Evolutionary conservation across 1,140 invertebrate species (phyloP).

Genomic region (Drosophila orosa): DNA sequence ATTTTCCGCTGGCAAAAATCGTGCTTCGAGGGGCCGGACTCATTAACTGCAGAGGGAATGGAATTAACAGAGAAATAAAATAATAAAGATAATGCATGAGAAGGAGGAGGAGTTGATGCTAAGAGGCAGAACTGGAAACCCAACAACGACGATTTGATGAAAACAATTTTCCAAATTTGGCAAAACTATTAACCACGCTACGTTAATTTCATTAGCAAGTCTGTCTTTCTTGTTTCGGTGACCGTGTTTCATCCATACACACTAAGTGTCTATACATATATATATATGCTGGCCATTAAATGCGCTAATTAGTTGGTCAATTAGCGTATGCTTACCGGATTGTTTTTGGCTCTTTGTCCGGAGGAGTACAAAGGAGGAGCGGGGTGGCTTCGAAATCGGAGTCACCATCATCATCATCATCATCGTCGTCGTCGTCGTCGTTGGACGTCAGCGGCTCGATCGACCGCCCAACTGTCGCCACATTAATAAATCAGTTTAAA

Average conservation of each 20-base stretch:
- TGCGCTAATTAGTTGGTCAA: constrained; percentile 75
- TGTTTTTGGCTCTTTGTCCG: constrained; percentile 51
- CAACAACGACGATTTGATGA: constrained; percentile 31
- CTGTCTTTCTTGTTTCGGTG: constrained; percentile 64
- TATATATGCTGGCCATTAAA: constrained; percentile 63
- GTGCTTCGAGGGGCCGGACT: constrained; percentile 44
- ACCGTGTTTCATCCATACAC: constrained; percentile 49
- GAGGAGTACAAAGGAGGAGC: not conserved
- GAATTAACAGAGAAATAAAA: constrained; percentile 71
- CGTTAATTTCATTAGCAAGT: constrained; percentile 78
- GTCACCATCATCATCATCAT: constrained; percentile 10
- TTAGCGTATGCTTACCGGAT: constrained; percentile 75
- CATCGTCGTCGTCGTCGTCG: not conserved
- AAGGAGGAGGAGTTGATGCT: constrained; percentile 9
- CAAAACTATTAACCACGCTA: constrained; percentile 81
- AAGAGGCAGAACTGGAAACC: constrained; percentile 31
- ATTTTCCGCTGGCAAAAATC: constrained; percentile 54
- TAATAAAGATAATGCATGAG: constrained; percentile 29
- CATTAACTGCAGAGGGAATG: constrained; percentile 60
- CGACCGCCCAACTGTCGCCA: constrained; percentile 60
- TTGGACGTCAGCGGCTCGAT: constrained; percentile 50
- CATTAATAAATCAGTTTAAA: constrained; percentile 74
- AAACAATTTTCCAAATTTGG: constrained; percentile 77
- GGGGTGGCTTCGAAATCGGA: not conserved
- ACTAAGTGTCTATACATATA: constrained; percentile 3